Percentiles rank a stretch among this genome's conserved stretches.
These are phyloP conservation scores for Plecturocebus donacophilus DNA, from an alignment of 2,113 vertebrate genomes.

Conservation along the genomic window DNA sequence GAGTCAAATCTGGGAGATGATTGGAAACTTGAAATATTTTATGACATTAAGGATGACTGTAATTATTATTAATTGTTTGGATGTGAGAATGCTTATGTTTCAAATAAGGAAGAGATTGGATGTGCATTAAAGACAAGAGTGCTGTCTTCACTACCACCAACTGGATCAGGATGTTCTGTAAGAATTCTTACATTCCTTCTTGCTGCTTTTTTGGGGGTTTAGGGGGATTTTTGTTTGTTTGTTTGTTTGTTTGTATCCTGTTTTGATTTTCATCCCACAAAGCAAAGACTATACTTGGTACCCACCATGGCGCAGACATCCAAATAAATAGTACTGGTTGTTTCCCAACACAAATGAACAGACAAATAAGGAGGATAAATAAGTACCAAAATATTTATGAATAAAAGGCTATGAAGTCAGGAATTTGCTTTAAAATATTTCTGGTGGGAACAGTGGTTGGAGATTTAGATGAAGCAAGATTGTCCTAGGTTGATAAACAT, in stretches of 20 bases:
- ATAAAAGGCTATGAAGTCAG: background rate
- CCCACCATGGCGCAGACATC: conserved; percentile 82
- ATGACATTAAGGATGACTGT: background rate
- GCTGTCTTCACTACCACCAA: conserved; percentile 21
- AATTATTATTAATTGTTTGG: background rate
- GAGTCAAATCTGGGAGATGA: background rate
- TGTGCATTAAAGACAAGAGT: conserved; percentile 68
- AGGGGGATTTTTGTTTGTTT: background rate
- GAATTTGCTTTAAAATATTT: background rate
- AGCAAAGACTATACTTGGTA: conserved; percentile 83
- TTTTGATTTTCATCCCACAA: conserved; percentile 77
- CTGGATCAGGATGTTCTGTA: conserved; percentile 68
- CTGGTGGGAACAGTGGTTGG: background rate
- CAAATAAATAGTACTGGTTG: conserved; percentile 80
- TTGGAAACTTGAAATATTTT: background rate
- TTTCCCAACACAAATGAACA: conserved; percentile 46
- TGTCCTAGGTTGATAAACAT: background rate
- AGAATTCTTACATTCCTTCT: conserved; percentile 75
- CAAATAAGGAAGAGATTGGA: conserved; percentile 23
- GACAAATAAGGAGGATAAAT: background rate
- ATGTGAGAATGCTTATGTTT: background rate
- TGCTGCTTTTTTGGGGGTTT: conserved; percentile 75
- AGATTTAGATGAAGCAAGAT: background rate
- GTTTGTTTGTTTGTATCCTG: conserved; percentile 37
- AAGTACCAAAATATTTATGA: background rate